These are phyloP conservation scores for Ianthella basta DNA, from an alignment of 37 sponge, comb jelly and placozoan species.

Conservation along the genomic window DNA sequence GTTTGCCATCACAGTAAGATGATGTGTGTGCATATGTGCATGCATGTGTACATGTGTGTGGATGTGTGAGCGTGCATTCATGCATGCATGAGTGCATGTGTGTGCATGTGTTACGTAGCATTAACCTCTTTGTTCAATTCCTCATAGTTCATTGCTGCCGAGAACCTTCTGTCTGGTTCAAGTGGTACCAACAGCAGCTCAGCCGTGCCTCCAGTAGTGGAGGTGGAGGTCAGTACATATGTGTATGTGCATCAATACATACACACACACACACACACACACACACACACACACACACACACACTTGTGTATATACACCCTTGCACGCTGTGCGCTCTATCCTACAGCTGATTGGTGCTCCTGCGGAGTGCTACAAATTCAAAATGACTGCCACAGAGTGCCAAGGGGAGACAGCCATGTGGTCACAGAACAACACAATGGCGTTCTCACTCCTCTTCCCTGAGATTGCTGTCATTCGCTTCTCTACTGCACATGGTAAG, in stretches of 20 bases:
- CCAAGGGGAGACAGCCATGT: conserved; percentile 36
- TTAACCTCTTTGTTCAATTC: too few relatives aligned
- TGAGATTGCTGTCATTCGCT: neutral
- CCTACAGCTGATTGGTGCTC: conserved; percentile 15
- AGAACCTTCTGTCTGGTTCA: neutral
- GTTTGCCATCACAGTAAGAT: conserved; percentile 1
- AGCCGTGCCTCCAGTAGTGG: conserved; percentile 9
- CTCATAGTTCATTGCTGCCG: conserved; percentile 6
- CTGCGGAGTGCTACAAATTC: conserved; percentile 46
- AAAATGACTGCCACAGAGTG: conserved; percentile 18
- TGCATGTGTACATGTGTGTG: neutral
- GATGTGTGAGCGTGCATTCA: neutral
- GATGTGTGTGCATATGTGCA: neutral
- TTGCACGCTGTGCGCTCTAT: neutral
- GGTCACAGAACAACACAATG: conserved; percentile 30
- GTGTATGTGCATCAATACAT: neutral
- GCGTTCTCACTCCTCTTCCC: conserved; percentile 4
- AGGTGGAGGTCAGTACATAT: conserved; percentile 14
- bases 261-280: neutral
- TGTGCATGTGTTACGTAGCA: neutral
- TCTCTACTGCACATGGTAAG: conserved; percentile 13
- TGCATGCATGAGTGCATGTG: neutral
- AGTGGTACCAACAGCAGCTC: neutral
- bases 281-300: neutral
- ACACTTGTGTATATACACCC: neutral